Conservation (phyloP, 2,113 vertebrate genomes). For the Leucosticte australis region DNA sequence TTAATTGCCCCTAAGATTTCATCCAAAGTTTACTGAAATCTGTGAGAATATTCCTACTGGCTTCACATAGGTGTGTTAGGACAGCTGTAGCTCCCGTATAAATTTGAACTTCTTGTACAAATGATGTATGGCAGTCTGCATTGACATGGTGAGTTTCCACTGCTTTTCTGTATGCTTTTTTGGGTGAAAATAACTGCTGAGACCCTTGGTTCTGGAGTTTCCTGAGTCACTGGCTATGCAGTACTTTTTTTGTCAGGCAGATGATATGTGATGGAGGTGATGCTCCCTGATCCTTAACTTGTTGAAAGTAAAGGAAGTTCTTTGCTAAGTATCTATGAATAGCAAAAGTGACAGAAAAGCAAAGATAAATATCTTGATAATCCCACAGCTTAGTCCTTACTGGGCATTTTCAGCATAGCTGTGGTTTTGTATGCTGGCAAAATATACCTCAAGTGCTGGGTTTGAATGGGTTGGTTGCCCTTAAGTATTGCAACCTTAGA, state of each 20-base stretch:
- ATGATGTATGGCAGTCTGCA: not conserved
- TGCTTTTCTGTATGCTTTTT: not conserved
- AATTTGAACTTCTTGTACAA: not conserved
- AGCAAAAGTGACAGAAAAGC: not conserved
- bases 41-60: not conserved
- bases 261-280: not conserved
- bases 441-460: not conserved
- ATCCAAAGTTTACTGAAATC: not conserved
- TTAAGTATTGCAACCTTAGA: not conserved
- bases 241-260: not conserved
- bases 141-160: not conserved
- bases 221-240: not conserved
- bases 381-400: not conserved
- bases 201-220: not conserved
- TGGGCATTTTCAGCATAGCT: not conserved
- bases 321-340: not conserved
- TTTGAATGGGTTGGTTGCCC: not conserved
- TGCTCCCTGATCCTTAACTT: not conserved
- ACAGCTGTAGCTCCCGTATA: not conserved
- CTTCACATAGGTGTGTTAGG: not conserved
- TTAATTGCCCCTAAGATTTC: not conserved
- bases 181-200: not conserved
- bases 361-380: not conserved
- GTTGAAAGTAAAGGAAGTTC: not conserved
- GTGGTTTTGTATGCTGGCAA: not conserved